Conservation (phyloP, 2,888 invertebrate genomes). For the Nebria brevicollis region DNA sequence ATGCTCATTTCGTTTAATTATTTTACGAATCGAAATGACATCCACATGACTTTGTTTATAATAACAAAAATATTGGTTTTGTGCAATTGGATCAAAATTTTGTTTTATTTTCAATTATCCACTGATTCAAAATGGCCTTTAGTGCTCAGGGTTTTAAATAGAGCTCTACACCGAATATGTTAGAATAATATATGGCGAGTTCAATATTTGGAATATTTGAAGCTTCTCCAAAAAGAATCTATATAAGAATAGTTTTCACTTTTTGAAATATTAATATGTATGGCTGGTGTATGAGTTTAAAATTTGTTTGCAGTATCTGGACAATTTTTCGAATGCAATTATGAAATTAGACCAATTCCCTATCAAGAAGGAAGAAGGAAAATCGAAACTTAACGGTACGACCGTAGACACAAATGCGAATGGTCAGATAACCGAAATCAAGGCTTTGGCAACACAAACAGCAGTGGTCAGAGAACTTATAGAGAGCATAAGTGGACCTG, state of each 20-base stretch:
- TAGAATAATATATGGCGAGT: too few species aligned
- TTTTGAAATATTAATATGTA: not conserved
- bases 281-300: not conserved
- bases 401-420: not conserved
- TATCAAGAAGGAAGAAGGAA: conserved; percentile 20
- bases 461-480: not conserved
- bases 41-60: too few species aligned
- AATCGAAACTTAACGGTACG: conserved; percentile 20
- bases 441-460: not conserved
- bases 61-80: too few species aligned
- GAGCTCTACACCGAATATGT: too few species aligned
- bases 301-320: not conserved
- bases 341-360: conserved; percentile 25
- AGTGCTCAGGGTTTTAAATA: too few species aligned
- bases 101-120: too few species aligned
- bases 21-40: too few species aligned
- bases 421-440: not conserved
- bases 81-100: too few species aligned
- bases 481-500: not conserved
- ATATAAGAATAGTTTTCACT: not conserved
- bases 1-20: too few species aligned
- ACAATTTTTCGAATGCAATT: not conserved
- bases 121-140: too few species aligned
- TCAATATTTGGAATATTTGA: too few species aligned
- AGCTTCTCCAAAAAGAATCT: too few species aligned